Percentiles rank a stretch among this genome's conserved stretches.
These are phyloP conservation scores for Pyrrhopygopsis socrates DNA, from an alignment of 2,888 invertebrate species.

Conservation along the genomic window DNA sequence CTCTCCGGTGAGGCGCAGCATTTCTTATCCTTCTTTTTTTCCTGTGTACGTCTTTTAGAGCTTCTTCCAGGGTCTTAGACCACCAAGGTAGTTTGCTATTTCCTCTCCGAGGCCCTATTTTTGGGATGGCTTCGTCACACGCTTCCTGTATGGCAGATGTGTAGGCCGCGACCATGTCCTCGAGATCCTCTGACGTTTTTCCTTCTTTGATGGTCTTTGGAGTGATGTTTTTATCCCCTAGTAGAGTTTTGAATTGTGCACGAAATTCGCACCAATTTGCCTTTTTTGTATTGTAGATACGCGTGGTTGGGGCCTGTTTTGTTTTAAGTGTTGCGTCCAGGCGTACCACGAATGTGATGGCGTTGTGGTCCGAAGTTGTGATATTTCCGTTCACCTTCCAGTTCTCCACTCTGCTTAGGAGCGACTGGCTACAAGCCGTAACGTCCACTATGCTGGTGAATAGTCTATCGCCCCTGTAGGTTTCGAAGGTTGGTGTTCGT, in stretches of 20 bases:
- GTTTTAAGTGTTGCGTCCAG: constrained; percentile 16
- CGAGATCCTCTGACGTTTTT: background rate
- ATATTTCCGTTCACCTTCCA: constrained; percentile 72
- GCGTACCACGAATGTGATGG: constrained; percentile 69
- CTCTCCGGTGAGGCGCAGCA: constrained; percentile 43
- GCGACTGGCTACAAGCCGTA: background rate
- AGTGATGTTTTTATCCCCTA: constrained; percentile 29
- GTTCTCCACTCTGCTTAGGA: constrained; percentile 62
- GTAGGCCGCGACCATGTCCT: background rate
- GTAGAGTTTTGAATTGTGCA: background rate
- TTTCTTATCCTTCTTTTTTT: constrained; percentile 54
- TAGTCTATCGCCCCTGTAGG: background rate
- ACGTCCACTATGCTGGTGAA: constrained; percentile 6
- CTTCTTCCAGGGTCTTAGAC: constrained; percentile 13
- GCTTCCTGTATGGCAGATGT: background rate
- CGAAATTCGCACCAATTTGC: constrained; percentile 58
- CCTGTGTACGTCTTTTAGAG: background rate
- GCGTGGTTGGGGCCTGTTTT: constrained; percentile 35
- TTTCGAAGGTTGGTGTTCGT: constrained; percentile 3
- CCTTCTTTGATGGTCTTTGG: background rate
- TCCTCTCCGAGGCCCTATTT: background rate
- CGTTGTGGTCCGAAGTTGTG: constrained; percentile 78
- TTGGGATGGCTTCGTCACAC: constrained; percentile 37
- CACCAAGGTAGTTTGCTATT: constrained; percentile 34
- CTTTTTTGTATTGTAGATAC: no score